These are phyloP conservation scores for Eubasilissa regina DNA, from an alignment of 1,140 invertebrate genomes.

Conservation along the genomic window DNA sequence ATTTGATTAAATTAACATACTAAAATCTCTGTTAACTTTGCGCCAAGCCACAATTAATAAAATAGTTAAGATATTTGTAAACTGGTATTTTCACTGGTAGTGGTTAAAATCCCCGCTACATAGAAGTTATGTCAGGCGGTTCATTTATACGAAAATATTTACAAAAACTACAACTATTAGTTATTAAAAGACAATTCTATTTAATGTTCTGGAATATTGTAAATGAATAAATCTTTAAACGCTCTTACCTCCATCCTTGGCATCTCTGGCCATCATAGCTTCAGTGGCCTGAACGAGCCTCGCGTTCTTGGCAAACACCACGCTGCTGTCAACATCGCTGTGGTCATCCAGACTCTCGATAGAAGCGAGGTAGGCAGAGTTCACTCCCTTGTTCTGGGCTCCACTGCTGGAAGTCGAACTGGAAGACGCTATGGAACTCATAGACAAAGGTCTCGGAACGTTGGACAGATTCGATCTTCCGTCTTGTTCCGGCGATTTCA, in stretches of 20 bases:
- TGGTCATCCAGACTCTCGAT: conserved; percentile 84
- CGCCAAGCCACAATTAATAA: no score
- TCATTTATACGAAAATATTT: no score
- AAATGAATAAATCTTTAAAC: background rate
- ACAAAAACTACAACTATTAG: no score
- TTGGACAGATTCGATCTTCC: conserved; percentile 65
- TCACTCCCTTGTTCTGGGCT: conserved; percentile 73
- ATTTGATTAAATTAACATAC: no score
- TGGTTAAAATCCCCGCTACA: no score
- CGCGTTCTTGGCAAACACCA: conserved; percentile 54
- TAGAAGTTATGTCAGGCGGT: no score
- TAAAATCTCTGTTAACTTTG: no score
- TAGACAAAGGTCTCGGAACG: conserved; percentile 80
- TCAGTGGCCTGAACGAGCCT: conserved; percentile 36
- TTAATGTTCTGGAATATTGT: no score
- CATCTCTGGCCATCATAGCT: conserved; percentile 35
- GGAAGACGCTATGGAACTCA: conserved; percentile 87
- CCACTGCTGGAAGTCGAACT: conserved; percentile 80
- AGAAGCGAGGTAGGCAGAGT: conserved; percentile 82
- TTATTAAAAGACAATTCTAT: no score
- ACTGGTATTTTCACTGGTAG: no score
- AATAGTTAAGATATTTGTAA: no score
- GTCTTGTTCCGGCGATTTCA: conserved; percentile 63
- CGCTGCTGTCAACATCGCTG: conserved; percentile 72
- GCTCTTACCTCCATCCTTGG: conserved; percentile 51